Base-by-base conservation (phyloP, 2,797 vertebrate genomes). In the Galaxias olidus region DNA sequence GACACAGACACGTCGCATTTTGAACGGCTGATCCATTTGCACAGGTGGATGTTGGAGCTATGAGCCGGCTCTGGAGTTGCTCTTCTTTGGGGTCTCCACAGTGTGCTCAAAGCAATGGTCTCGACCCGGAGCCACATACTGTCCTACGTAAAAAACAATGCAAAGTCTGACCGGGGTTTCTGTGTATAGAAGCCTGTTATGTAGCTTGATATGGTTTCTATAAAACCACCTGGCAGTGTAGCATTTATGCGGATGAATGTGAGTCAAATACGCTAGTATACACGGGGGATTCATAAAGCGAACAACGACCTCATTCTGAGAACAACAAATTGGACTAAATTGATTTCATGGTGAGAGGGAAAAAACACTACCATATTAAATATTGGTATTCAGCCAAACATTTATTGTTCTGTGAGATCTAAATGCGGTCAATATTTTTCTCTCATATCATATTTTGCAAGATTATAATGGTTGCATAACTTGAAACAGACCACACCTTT, bases 1-100 rank as follows among this genome's bases (percentile, higher is more conserved):
- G 72, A 78, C 63, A 69, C 77, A 84, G 77, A 81, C 86, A 66
- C 72, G 76, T 75, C 48, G 8, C 68, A 65, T 82, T 86, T 84
- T 83, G 51, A 76, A 81, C 1, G 69, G 68, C 72, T 85, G 78
- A 75, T 80, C 73, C 46, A 61, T 77, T 76, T 74, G 64, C 82
- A 63, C 79, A 82, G 85, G 81, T 87, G 78, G 76, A 82, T 66
- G 55, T 65, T 63, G 65, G 62, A 17, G 51, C 61, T 45, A 66
- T 72, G 70, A 57, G 45, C 64, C 74, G 8, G 5, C 71, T 66
- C 74, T 54, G 53, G 17, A 59, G 19, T 15, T n/a, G 45, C 30
- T 10, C 14, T 57, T 52, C 76, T 77, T 43, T 45, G 15, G 0
- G 13, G 70, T 73, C 9, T 19, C 12, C 12, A 15, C 41, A 46